Percentiles rank a stretch among this genome's conserved stretches.
phyloP scores from a whole-genome alignment of 2,888 invertebrate genomes.

The Timema podura region DNA sequence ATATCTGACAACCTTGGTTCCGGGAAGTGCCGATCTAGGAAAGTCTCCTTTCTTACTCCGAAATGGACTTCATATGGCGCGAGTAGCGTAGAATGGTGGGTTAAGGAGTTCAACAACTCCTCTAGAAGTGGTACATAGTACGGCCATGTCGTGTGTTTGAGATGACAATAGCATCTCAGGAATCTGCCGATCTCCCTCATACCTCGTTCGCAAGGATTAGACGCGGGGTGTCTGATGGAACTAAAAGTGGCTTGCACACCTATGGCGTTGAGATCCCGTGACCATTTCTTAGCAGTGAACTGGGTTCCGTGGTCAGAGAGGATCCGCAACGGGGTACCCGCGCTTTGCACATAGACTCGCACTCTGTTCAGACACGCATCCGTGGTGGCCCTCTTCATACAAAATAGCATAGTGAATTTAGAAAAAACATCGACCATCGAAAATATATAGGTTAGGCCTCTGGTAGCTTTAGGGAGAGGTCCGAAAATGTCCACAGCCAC shows the following conservation, averaged over 20 bases:
- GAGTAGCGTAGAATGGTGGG: no score
- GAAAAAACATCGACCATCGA: constrained; percentile 4
- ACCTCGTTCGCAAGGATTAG: not conserved
- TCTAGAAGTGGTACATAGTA: no score
- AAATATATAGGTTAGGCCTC: not conserved
- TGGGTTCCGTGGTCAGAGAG: not conserved
- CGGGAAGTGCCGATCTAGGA: no score
- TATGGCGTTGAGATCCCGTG: not conserved
- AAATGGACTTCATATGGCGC: no score
- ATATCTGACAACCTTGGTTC: no score
- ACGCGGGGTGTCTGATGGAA: not conserved
- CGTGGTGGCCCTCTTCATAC: no score
- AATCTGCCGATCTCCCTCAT: not conserved
- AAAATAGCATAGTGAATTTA: not conserved
- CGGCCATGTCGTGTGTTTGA: no score
- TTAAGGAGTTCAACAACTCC: no score
- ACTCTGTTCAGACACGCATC: not conserved
- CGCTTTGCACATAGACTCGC: no score
- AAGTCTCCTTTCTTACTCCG: no score
- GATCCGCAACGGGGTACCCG: not conserved
- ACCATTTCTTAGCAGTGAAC: not conserved
- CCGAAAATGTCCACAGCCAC: constrained; percentile 2
- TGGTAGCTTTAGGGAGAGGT: constrained; percentile 1
- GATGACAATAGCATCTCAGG: no score
- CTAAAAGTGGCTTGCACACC: not conserved